A percentile compares a stretch with the other conserved stretches of the same genome.
Conservation (phyloP, 2,888 invertebrate species). For the Cheilosia scutellata region DNA sequence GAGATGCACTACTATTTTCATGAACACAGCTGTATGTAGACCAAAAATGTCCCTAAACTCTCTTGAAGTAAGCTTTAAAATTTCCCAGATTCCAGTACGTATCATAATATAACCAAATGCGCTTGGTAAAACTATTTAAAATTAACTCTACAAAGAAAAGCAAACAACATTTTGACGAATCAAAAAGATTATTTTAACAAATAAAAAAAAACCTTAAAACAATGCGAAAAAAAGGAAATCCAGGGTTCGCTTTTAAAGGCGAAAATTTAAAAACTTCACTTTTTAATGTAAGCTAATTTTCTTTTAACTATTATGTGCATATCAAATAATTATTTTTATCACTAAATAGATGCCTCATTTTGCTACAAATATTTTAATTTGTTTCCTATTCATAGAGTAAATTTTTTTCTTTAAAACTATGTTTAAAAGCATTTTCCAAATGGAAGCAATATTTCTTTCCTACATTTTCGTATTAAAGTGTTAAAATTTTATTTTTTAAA, state of each 20-base stretch:
- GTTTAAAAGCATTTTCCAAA: slow-evolving; percentile 18
- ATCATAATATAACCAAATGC: background rate
- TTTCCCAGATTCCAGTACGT: background rate
- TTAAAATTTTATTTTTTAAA: background rate
- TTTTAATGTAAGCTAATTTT: background rate
- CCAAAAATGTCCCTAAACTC: no score
- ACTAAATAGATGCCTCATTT: background rate
- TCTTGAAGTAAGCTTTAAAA: background rate
- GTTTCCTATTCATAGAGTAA: background rate
- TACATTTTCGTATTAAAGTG: background rate
- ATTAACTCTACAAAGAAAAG: background rate
- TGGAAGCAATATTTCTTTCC: slow-evolving; percentile 15
- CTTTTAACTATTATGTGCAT: background rate
- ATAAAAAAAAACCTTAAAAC: slow-evolving; percentile 13
- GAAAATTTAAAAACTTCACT: slow-evolving; percentile 41
- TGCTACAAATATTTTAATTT: background rate
- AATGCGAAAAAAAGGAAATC: slow-evolving; percentile 69
- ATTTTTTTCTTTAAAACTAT: background rate
- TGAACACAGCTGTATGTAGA: no score
- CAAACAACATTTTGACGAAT: no score
- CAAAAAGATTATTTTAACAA: background rate
- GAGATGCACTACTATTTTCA: no score
- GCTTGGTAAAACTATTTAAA: slow-evolving; percentile 10
- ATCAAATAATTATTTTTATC: background rate
- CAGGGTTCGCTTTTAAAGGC: slow-evolving; percentile 71